These are phyloP conservation scores for Habrosyne pyritoides DNA, from an alignment of 2,888 invertebrate species.

Conservation along the genomic window DNA sequence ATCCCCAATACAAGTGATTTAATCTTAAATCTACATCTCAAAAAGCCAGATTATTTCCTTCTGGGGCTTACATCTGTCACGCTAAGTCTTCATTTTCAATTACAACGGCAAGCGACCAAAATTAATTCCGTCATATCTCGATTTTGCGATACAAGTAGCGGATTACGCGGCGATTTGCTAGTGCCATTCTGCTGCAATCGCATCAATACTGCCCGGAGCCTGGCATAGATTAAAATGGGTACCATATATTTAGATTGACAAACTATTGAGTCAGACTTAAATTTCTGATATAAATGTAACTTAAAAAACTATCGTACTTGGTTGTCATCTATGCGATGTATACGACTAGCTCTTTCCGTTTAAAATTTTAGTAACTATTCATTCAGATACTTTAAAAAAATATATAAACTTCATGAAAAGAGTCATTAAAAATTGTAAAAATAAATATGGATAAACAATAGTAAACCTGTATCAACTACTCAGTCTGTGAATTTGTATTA, in stretches of 20 bases:
- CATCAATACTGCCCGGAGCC: slow-evolving; percentile 54
- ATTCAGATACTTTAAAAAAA: no score
- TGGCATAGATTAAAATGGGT: slow-evolving; percentile 46
- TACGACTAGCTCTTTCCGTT: no score
- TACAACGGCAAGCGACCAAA: slow-evolving; percentile 65
- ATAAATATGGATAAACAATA: no score
- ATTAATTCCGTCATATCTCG: slow-evolving; percentile 76
- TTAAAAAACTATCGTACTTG: no score
- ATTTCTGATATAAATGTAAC: neutral
- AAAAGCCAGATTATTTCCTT: slow-evolving; percentile 40
- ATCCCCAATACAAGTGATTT: slow-evolving; percentile 15
- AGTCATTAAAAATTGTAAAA: no score
- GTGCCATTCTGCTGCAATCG: slow-evolving; percentile 58
- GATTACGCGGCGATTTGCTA: slow-evolving; percentile 78
- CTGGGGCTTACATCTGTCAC: slow-evolving; percentile 54
- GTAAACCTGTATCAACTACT: neutral
- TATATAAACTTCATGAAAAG: no score
- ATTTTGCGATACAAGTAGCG: slow-evolving; percentile 70
- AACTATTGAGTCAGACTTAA: neutral
- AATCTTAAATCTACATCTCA: slow-evolving; percentile 28
- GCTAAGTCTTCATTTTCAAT: slow-evolving; percentile 72
- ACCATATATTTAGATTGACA: neutral
- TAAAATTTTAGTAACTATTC: no score
- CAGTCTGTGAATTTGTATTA: slow-evolving; percentile 22
- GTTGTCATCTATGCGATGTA: no score